Percentiles rank a stretch among this genome's conserved stretches.
These are phyloP conservation scores for Remorina albescens DNA, from an alignment of 2,797 vertebrate genomes.

Conservation along the genomic window DNA sequence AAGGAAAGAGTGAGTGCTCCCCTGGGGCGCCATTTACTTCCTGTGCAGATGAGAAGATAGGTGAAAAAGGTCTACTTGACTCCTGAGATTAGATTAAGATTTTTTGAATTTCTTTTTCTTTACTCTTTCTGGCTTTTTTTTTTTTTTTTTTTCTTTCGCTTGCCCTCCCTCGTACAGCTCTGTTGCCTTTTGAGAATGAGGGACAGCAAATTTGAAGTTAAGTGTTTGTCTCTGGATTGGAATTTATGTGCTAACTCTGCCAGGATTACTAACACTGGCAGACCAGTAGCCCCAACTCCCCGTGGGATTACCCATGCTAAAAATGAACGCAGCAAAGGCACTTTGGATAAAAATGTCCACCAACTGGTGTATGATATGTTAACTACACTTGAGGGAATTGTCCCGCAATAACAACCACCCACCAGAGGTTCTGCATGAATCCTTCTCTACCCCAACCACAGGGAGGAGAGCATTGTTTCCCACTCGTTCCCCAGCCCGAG, in stretches of 20 bases:
- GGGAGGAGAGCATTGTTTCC: conserved; percentile 65
- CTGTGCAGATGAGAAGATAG: conserved; percentile 81
- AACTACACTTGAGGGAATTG: conserved; percentile 72
- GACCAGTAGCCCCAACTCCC: conserved; percentile 42
- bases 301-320: conserved; percentile 53
- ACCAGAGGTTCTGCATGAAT: conserved; percentile 66
- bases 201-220: not conserved
- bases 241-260: conserved; percentile 1
- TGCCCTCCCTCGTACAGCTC: not conserved
- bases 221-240: not conserved
- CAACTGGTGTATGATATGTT: conserved; percentile 63
- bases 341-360: conserved; percentile 71
- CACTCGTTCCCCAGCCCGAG: conserved; percentile 50
- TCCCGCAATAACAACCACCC: conserved; percentile 68
- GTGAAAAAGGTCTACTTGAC: conserved; percentile 56
- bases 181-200: not conserved
- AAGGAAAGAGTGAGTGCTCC: conserved; percentile 75
- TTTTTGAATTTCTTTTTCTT: conserved; percentile 35
- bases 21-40: conserved; percentile 76
- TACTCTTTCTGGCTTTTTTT: not conserved
- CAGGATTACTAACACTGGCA: conserved; percentile 38
- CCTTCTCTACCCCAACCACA: conserved; percentile 58
- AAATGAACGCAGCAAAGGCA: conserved; percentile 56
- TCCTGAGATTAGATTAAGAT: conserved; percentile 57
- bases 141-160: not conserved